Evolutionary conservation across 2,888 invertebrate species (phyloP).

Genomic region (Trichogramma dendrolimi): DNA sequence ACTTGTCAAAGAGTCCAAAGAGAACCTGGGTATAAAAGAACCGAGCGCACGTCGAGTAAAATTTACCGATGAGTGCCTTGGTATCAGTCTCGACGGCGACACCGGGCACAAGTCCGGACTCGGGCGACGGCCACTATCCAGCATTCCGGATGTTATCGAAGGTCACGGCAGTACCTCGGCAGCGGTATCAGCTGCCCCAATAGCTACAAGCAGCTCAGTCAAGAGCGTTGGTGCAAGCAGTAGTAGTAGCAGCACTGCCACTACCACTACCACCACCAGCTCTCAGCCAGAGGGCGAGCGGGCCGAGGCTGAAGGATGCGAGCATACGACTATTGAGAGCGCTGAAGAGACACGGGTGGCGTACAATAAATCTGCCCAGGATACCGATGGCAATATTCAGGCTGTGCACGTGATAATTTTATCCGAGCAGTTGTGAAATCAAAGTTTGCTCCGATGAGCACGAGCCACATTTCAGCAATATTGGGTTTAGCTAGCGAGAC

Average conservation of each 20-base stretch:
- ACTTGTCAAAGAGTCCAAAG: not conserved
- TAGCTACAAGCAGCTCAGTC: slow-evolving; percentile 1
- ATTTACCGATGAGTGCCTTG: slow-evolving; percentile 31
- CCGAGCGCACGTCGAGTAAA: slow-evolving; percentile 21
- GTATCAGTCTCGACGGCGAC: slow-evolving; percentile 34
- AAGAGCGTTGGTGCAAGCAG: slow-evolving; percentile 1
- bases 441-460: slow-evolving; percentile 9
- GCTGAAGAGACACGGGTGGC: slow-evolving; percentile 39
- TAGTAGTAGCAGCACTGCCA: slow-evolving; percentile 12
- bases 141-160: slow-evolving; percentile 43
- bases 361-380: slow-evolving; percentile 32
- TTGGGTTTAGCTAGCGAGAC: slow-evolving; percentile 2
- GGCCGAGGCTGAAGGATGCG: slow-evolving; percentile 49
- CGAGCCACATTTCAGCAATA: slow-evolving; percentile 20
- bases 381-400: slow-evolving; percentile 47
- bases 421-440: slow-evolving; percentile 49
- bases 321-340: slow-evolving; percentile 41
- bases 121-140: slow-evolving; percentile 33
- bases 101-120: not conserved
- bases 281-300: slow-evolving; percentile 41
- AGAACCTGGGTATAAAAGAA: too few relatives aligned
- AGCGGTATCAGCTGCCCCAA: not conserved
- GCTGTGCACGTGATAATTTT: slow-evolving; percentile 49
- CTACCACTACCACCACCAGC: slow-evolving; percentile 11
- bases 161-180: slow-evolving; percentile 34